Percentiles rank a stretch among this genome's conserved stretches.
Evolutionary conservation across 2,888 invertebrate genomes (phyloP).

Genomic region (Coelogynopora nodosa): DNA sequence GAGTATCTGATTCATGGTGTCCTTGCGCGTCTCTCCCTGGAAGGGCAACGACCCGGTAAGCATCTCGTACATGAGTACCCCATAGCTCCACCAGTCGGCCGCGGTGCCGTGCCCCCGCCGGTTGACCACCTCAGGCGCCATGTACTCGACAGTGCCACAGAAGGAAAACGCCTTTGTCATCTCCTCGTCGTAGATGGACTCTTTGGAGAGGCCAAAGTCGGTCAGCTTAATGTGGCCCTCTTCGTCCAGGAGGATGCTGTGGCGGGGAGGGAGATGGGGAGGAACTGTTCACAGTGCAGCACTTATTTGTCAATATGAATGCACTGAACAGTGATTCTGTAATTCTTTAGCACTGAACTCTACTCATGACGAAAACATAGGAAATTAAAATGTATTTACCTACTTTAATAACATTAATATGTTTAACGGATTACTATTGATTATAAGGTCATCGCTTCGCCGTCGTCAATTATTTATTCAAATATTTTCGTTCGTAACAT

Average conservation of each 20-base stretch:
- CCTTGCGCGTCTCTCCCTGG: constrained; percentile 43
- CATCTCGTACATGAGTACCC: constrained; percentile 98
- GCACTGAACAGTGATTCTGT: too few species aligned
- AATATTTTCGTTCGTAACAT: too few species aligned
- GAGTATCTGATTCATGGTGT: constrained; percentile 49
- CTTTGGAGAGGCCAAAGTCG: constrained; percentile 95
- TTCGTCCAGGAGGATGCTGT: constrained; percentile 76
- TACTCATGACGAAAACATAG: too few species aligned
- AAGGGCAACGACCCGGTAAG: constrained; percentile 93
- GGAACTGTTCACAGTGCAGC: too few species aligned
- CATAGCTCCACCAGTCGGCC: constrained; percentile 99
- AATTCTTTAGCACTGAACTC: too few species aligned
- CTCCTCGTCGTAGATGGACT: constrained; percentile 69
- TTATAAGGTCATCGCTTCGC: too few species aligned
- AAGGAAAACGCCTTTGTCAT: constrained; percentile 87
- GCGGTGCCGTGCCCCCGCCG: constrained; percentile 94
- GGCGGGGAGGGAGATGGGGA: constrained; percentile 44
- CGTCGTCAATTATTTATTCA: too few species aligned
- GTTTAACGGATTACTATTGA: too few species aligned
- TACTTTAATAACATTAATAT: too few species aligned
- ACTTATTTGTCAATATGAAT: too few species aligned
- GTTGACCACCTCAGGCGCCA: constrained; percentile 97
- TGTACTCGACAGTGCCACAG: constrained; percentile 91
- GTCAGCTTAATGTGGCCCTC: constrained; percentile 97
- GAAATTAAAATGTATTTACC: too few species aligned